A percentile compares a stretch with the other conserved stretches of the same genome.
phyloP scores from a whole-genome alignment of 2,113 vertebrate species.

The Pavo muticus region DNA sequence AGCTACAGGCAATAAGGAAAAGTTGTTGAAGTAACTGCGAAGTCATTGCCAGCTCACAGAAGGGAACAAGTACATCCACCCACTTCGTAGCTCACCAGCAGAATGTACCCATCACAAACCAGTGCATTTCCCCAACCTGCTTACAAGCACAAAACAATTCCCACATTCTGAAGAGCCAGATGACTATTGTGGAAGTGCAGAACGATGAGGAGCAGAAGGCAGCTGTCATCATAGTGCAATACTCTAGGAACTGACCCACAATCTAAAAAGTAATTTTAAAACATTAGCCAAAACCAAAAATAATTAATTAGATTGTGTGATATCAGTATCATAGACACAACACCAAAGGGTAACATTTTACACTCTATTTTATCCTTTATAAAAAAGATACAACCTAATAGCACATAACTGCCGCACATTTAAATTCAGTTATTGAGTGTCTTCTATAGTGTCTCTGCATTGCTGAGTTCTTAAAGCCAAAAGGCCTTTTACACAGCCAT shows the following conservation, averaged over 20 bases:
- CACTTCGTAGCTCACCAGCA: not conserved
- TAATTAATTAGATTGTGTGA: not conserved
- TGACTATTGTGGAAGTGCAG: fast-evolving
- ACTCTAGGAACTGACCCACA: not conserved
- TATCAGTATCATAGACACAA: not conserved
- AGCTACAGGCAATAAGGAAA: not conserved
- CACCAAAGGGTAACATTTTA: not conserved
- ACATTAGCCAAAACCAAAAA: not conserved
- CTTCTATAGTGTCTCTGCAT: not conserved
- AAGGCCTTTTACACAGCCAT: not conserved
- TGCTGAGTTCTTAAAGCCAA: not conserved
- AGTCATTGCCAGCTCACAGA: not conserved
- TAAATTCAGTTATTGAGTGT: not conserved
- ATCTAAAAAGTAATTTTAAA: not conserved
- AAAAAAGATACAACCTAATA: not conserved
- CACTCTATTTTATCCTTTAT: not conserved
- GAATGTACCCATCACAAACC: not conserved
- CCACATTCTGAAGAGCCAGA: not conserved
- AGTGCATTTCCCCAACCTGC: not conserved
- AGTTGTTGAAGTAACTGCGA: not conserved
- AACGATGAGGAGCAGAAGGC: not conserved
- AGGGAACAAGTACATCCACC: not conserved
- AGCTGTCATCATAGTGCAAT: not conserved
- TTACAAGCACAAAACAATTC: not conserved
- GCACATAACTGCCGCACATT: not conserved